These are phyloP conservation scores for Stenodera caucasica DNA, from an alignment of 2,888 invertebrate species.

Conservation along the genomic window DNA sequence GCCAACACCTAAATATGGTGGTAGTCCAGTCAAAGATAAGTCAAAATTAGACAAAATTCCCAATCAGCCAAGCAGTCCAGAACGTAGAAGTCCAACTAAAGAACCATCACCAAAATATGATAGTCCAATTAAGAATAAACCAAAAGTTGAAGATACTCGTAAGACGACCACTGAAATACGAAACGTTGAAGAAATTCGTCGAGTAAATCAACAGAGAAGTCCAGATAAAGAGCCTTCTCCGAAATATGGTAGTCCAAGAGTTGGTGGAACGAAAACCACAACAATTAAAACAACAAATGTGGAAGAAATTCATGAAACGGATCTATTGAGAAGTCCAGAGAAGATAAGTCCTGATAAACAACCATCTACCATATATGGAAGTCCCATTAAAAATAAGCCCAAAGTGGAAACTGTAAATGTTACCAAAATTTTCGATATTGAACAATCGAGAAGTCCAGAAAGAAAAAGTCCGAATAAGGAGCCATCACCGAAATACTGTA, in stretches of 20 bases:
- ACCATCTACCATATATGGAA: no score
- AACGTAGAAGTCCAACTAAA: background rate
- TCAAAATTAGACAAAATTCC: conserved; percentile 12
- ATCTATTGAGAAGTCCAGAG: background rate
- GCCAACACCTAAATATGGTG: background rate
- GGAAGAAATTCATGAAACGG: background rate
- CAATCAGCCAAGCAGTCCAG: no score
- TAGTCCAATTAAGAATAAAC: background rate
- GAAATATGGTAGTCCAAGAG: conserved; percentile 20
- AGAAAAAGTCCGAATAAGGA: background rate
- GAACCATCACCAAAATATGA: background rate
- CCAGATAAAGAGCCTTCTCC: conserved; percentile 17
- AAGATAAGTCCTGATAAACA: background rate
- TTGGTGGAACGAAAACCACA: conserved; percentile 13
- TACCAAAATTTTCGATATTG: background rate
- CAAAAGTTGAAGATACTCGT: background rate
- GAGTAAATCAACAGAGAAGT: background rate
- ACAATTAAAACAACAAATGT: background rate
- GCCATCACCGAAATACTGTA: conserved; percentile 22
- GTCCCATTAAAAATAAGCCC: background rate
- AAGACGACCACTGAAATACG: background rate
- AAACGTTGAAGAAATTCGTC: background rate
- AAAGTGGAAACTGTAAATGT: no score
- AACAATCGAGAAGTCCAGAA: background rate
- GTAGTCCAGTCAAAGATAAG: background rate